Evolutionary conservation across 2,113 vertebrate genomes (phyloP), one percentile per base, ranked within the genome.

Genomic region (Lates calcarifer): DNA sequence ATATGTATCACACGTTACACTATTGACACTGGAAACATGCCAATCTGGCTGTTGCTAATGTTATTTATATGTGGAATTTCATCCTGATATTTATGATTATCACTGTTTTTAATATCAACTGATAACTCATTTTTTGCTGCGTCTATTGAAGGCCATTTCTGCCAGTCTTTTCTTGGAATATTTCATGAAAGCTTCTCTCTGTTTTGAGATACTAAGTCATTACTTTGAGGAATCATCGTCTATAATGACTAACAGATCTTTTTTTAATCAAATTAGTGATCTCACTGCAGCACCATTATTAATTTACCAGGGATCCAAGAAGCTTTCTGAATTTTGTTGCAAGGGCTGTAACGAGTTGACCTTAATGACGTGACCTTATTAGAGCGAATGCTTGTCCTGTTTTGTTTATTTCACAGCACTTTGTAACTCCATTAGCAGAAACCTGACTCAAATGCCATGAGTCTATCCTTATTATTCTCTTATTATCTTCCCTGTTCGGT

Each of bases 401-500:
- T 68, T 68, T 64, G 68, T 77, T 47, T 35, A 55, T 83, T 80
- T 76, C 10, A 43, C 62, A 65, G 31, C 43, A 75, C 47, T 81
- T 62, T 71, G 2, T 2, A 37, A 84, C n/a, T 84, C 62, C 24
- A 72, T 43, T 53, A 18, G 43, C 15, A 45, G n/a, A 15, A 58
- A 31, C 24, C 49, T 68, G 26, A 2, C 53, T 47, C 12, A 33
- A 49, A 66, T 22, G 3, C 15, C 37, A 56, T 14, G 1, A 0
- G 13, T 26, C 33, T 29, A 45, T n/a, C 45, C 6, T 67, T 49
- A 49, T 76, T 71, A 77, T 45, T 28, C 41, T 82, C 74, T 76
- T n/a, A 73, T 66, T 37, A 68, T 74, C 60, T 66, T 66, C 85
- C n/a, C 31, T 35, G 55, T 74, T 80, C 6, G 12, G 2, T 26